phyloP scores from a whole-genome alignment of 2,888 invertebrate genomes.

The Cactoblastis cactorum region DNA sequence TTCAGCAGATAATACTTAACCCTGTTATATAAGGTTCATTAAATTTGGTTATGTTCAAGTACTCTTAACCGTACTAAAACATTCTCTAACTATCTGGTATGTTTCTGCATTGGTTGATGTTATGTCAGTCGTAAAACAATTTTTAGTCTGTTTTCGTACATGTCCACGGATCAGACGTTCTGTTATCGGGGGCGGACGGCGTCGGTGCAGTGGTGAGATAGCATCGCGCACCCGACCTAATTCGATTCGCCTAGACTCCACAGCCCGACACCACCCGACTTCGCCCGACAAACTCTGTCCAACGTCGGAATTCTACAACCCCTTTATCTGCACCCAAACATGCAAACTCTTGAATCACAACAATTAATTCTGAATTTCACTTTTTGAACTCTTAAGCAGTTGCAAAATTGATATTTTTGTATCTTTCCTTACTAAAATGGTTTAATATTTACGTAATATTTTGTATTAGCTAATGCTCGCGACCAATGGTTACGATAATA shows the following conservation, averaged over 20 bases:
- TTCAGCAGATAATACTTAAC: too few species aligned
- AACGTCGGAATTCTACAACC: constrained; percentile 49
- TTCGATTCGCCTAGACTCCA: constrained; percentile 53
- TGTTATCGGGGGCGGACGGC: constrained; percentile 51
- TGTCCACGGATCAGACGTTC: constrained; percentile 40
- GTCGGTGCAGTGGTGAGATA: constrained; percentile 54
- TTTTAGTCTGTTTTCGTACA: neutral
- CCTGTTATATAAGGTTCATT: too few species aligned
- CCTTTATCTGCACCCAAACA: constrained; percentile 65
- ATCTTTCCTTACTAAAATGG: too few species aligned
- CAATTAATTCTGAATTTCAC: constrained; percentile 55
- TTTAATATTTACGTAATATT: too few species aligned
- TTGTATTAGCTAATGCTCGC: too few species aligned
- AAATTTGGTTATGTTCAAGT: too few species aligned
- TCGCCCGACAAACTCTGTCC: constrained; percentile 38
- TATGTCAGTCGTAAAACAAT: too few species aligned
- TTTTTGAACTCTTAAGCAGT: constrained; percentile 14
- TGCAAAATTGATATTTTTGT: constrained; percentile 14
- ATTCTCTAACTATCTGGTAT: too few species aligned
- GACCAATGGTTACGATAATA: too few species aligned
- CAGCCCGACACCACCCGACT: constrained; percentile 36
- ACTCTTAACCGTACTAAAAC: too few species aligned
- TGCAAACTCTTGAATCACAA: constrained; percentile 60
- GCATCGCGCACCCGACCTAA: constrained; percentile 66
- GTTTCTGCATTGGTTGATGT: too few species aligned